Evolutionary conservation across 1,140 invertebrate species (phyloP).

Genomic region (Zaprionus ghesquierei): DNA sequence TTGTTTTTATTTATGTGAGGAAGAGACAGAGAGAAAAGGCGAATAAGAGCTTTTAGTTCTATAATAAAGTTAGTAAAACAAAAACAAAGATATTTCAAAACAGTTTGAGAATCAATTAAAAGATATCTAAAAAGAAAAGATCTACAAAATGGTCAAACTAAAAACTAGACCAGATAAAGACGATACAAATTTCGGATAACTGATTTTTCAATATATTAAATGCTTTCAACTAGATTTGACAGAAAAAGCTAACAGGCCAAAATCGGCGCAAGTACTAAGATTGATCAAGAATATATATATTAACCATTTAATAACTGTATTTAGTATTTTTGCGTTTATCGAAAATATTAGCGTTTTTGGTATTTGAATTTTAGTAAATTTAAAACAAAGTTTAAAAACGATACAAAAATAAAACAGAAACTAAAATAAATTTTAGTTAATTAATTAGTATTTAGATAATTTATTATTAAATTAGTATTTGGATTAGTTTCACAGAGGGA

Average conservation of each 20-base stretch:
- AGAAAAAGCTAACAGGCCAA: too few species aligned
- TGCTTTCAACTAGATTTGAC: too few species aligned
- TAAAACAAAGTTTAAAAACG: neutral
- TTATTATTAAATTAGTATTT: neutral
- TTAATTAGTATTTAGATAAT: neutral
- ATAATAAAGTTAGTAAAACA: neutral
- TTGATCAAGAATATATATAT: neutral
- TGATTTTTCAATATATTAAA: too few species aligned
- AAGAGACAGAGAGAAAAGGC: neutral
- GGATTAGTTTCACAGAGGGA: neutral
- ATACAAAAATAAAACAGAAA: neutral
- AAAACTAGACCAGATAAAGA: too few species aligned
- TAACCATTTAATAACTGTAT: too few species aligned
- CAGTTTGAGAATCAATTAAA: too few species aligned
- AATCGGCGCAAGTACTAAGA: neutral
- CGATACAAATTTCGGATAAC: too few species aligned
- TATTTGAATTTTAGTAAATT: neutral
- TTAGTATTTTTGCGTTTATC: too few species aligned
- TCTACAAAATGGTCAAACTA: too few species aligned
- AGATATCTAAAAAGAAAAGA: neutral
- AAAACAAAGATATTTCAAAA: neutral
- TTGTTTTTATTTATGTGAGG: neutral
- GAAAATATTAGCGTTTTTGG: neutral
- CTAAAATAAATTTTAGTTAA: neutral
- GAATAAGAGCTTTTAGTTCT: neutral